A percentile compares a stretch with the other conserved stretches of the same genome.
Evolutionary conservation across 2,888 invertebrate species (phyloP).

Genomic region (Leptopilina myrica): DNA sequence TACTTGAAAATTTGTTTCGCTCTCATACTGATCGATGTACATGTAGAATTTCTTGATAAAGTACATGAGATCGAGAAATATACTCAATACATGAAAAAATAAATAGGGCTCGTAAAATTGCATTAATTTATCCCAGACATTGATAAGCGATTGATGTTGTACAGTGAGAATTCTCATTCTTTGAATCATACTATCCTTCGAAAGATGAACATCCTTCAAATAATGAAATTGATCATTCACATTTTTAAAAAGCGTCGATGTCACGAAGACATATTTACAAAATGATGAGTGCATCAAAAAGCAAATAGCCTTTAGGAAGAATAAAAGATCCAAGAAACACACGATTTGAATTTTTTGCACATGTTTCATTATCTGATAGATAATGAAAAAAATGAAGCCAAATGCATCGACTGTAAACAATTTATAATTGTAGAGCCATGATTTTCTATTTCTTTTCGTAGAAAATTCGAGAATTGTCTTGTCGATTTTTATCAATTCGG

Average conservation of each 20-base stretch:
- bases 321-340: background rate
- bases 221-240: slow-evolving; percentile 2
- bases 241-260: background rate
- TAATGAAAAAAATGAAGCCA: background rate
- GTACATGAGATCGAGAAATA: slow-evolving; percentile 7
- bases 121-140: slow-evolving; percentile 16
- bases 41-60: slow-evolving; percentile 5
- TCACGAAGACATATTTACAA: slow-evolving; percentile 15
- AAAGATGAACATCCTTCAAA: background rate
- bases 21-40: background rate
- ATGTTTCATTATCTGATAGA: background rate
- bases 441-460: background rate
- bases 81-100: slow-evolving; percentile 14
- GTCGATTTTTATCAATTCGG: slow-evolving; percentile 11
- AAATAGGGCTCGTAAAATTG: slow-evolving; percentile 29
- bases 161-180: slow-evolving; percentile 20
- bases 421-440: background rate
- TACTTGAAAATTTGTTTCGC: slow-evolving; percentile 12
- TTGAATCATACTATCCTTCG: background rate
- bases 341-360: background rate
- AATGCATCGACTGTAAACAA: slow-evolving; percentile 2
- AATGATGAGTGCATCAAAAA: slow-evolving; percentile 26
- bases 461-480: slow-evolving; percentile 10
- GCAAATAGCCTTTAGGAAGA: background rate
- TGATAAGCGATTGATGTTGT: slow-evolving; percentile 17